Evolutionary conservation across 1,140 invertebrate species (phyloP).

Genomic region (Zeugodacus cucurbitae): DNA sequence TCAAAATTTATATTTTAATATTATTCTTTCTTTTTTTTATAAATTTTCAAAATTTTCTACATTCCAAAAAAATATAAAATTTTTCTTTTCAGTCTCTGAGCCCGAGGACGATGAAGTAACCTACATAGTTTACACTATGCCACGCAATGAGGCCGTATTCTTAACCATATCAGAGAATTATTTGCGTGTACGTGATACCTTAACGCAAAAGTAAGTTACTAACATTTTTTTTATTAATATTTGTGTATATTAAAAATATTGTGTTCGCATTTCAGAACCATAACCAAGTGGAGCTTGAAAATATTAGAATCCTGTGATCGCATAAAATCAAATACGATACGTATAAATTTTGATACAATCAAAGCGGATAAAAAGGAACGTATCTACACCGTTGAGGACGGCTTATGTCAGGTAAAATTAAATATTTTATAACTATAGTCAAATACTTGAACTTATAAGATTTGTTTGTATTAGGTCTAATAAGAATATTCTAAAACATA

Average conservation of each 20-base stretch:
- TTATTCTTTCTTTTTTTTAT: neutral
- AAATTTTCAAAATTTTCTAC: neutral
- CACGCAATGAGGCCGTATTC: slow-evolving; percentile 55
- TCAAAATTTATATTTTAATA: neutral
- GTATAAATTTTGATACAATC: slow-evolving; percentile 73
- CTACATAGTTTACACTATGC: slow-evolving; percentile 57
- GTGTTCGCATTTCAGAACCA: slow-evolving; percentile 62
- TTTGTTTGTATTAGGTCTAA: too few species aligned
- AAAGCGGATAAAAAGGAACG: slow-evolving; percentile 70
- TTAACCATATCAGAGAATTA: slow-evolving; percentile 60
- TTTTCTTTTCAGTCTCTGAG: slow-evolving; percentile 55
- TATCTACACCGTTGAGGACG: slow-evolving; percentile 69
- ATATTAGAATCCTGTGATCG: slow-evolving; percentile 70
- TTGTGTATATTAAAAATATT: slow-evolving; percentile 2
- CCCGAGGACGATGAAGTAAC: slow-evolving; percentile 59
- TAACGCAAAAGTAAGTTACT: slow-evolving; percentile 55
- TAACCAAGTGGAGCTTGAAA: slow-evolving; percentile 70
- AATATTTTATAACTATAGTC: too few species aligned
- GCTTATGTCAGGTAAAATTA: slow-evolving; percentile 70
- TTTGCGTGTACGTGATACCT: slow-evolving; percentile 61
- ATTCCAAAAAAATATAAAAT: neutral
- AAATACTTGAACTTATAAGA: too few species aligned
- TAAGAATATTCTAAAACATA: too few species aligned
- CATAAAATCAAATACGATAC: slow-evolving; percentile 68
- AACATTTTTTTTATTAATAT: neutral